Conservation (phyloP, 2,113 vertebrate genomes). For the Pseudorectes ferrugineus region DNA sequence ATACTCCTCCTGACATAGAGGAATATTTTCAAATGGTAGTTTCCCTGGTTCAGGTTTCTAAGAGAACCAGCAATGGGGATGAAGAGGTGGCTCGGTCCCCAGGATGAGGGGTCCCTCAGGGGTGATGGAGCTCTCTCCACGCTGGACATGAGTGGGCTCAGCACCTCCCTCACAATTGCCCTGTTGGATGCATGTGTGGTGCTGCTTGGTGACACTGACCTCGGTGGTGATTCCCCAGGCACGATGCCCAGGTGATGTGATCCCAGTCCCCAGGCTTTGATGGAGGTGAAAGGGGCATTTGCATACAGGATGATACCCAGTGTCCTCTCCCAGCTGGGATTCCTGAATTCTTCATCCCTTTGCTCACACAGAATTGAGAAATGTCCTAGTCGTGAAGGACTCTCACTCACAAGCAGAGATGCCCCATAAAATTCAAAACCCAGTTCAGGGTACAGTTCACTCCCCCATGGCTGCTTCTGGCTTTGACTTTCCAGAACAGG, state of each 20-base stretch:
- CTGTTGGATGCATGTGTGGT: fast-evolving
- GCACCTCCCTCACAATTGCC: neutral
- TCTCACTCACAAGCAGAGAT: neutral
- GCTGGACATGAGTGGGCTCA: neutral
- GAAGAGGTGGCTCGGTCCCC: neutral
- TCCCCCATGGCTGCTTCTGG: neutral
- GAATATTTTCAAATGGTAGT: neutral
- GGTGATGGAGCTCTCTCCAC: neutral
- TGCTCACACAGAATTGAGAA: neutral
- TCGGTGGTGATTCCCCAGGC: neutral
- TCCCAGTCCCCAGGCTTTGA: neutral
- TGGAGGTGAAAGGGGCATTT: neutral
- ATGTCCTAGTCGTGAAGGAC: neutral
- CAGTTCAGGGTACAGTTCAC: neutral
- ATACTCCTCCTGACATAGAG: neutral
- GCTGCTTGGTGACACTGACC: neutral
- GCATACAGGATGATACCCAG: neutral
- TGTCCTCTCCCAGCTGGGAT: neutral
- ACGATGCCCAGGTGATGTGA: neutral
- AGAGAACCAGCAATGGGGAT: neutral
- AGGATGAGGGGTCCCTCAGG: neutral
- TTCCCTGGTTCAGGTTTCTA: neutral
- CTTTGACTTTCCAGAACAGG: neutral
- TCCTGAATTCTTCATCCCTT: neutral
- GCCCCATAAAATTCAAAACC: neutral